Evolutionary conservation across 2,888 invertebrate genomes (phyloP).

Genomic region (Chaetoderma sp.): DNA sequence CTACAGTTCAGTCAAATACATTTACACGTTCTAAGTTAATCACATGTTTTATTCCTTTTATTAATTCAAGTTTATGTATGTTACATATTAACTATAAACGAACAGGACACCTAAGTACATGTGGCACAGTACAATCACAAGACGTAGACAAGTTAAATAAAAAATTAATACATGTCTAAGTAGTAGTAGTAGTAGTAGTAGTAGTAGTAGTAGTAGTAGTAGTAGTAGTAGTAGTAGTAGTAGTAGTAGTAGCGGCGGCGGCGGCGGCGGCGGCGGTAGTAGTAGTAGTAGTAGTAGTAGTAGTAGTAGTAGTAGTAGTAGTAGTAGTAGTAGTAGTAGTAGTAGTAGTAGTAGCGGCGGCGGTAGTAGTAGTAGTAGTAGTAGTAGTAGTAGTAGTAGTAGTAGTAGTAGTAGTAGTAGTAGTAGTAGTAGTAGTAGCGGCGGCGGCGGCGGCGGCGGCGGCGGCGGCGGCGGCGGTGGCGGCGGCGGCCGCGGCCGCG

Average conservation of each 20-base stretch:
- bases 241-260: background rate
- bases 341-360: background rate
- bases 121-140: too few species aligned
- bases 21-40: too few species aligned
- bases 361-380: background rate
- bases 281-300: background rate
- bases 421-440: background rate
- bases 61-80: too few species aligned
- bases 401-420: background rate
- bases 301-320: background rate
- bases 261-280: background rate
- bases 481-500: background rate
- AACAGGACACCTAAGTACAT: too few species aligned
- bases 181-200: too few species aligned
- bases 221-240: too few species aligned
- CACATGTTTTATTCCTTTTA: too few species aligned
- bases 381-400: background rate
- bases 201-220: too few species aligned
- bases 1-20: too few species aligned
- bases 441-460: conserved; percentile 2
- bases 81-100: too few species aligned
- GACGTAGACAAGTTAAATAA: too few species aligned
- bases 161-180: too few species aligned
- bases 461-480: conserved; percentile 6
- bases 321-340: background rate